Conservation (phyloP, 2,888 invertebrate species). For the Dexiosoma caninum region DNA sequence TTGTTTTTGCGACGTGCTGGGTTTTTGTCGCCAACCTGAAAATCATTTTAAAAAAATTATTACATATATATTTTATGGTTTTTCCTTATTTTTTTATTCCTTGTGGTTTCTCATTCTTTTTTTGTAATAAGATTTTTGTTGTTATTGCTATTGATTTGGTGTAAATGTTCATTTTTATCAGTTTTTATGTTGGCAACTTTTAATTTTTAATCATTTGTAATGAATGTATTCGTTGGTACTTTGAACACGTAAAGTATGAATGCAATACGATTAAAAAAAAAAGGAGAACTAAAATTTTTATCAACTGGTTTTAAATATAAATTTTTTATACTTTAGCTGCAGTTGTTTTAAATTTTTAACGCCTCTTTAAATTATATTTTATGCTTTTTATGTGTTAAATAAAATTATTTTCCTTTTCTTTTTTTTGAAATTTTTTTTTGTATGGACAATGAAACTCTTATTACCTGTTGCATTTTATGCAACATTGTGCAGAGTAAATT, state of each 20-base stretch:
- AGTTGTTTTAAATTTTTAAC: constrained; percentile 75
- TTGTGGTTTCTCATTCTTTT: constrained; percentile 10
- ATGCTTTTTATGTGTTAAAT: constrained; percentile 53
- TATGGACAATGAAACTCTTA: constrained; percentile 33
- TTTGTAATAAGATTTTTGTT: constrained; percentile 17
- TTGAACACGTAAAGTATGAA: constrained; percentile 47
- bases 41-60: constrained; percentile 42
- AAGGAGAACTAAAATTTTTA: too few relatives aligned
- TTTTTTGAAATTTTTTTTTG: neutral
- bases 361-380: constrained; percentile 67
- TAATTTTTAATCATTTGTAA: constrained; percentile 66
- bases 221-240: constrained; percentile 49
- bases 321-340: constrained; percentile 57
- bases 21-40: constrained; percentile 59
- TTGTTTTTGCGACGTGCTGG: constrained; percentile 51
- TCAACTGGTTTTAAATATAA: constrained; percentile 56
- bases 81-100: constrained; percentile 44
- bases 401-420: neutral
- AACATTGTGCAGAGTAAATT: neutral
- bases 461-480: neutral
- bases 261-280: neutral
- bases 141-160: constrained; percentile 30
- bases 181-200: constrained; percentile 64
- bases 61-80: too few relatives aligned
- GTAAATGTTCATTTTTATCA: constrained; percentile 62